Evolutionary conservation across 2,797 vertebrate genomes (phyloP).

Genomic region (Hydrocynus forskahlii): DNA sequence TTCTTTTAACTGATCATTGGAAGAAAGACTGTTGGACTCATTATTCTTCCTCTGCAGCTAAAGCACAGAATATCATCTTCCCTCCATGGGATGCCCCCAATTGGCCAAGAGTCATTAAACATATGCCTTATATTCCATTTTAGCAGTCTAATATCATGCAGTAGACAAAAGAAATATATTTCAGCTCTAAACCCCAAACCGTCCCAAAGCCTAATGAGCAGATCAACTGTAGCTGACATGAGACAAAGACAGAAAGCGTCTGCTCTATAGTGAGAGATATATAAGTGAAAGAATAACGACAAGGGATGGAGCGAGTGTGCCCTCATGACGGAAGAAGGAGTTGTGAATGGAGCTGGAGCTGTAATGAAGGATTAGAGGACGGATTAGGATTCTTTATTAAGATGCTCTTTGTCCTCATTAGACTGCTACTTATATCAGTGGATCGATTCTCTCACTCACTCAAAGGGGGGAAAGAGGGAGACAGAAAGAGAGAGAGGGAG

Average conservation of each 20-base stretch:
- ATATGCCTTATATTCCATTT: slow-evolving; percentile 81
- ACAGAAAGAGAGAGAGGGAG: slow-evolving; percentile 46
- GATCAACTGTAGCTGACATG: slow-evolving; percentile 75
- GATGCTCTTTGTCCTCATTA: slow-evolving; percentile 85
- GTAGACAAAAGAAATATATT: slow-evolving; percentile 79
- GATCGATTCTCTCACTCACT: slow-evolving; percentile 72
- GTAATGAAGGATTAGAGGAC: slow-evolving; percentile 82
- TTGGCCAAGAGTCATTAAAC: slow-evolving; percentile 75
- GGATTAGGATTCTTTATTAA: slow-evolving; percentile 84
- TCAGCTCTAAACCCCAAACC: slow-evolving; percentile 69
- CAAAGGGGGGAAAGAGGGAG: slow-evolving; percentile 44
- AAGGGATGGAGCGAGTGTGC: slow-evolving; percentile 60
- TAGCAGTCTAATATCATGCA: slow-evolving; percentile 73
- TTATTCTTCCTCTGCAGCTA: slow-evolving; percentile 20
- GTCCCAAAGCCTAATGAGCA: slow-evolving; percentile 79
- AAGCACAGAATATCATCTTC: slow-evolving; percentile 15
- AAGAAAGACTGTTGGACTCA: slow-evolving; percentile 1
- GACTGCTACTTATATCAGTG: slow-evolving; percentile 74
- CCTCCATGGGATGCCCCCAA: slow-evolving; percentile 23
- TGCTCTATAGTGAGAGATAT: slow-evolving; percentile 66
- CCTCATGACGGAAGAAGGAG: slow-evolving; percentile 63
- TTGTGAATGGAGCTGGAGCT: slow-evolving; percentile 76
- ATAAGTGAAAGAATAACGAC: slow-evolving; percentile 70
- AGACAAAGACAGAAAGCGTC: slow-evolving; percentile 70
- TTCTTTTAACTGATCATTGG: neutral